phyloP scores from a whole-genome alignment of 2,888 invertebrate species.

The Gastrophysa polygoni region DNA sequence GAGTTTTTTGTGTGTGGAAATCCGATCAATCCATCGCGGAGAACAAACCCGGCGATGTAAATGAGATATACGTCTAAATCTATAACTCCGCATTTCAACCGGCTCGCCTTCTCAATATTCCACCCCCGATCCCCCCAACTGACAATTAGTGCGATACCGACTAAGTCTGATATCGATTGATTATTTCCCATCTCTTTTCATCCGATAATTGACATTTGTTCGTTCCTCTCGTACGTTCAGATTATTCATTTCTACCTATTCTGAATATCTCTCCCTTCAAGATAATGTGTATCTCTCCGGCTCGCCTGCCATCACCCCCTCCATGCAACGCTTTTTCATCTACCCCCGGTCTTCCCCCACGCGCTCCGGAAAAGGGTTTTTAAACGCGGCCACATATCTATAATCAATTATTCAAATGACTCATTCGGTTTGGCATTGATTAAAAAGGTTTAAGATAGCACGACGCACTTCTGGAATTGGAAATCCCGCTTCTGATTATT shows the following conservation, averaged over 20 bases:
- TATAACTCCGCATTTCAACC: constrained; percentile 43
- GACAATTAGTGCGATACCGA: constrained; percentile 58
- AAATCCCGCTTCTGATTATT: constrained; percentile 32
- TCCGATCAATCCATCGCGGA: constrained; percentile 37
- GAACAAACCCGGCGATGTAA: constrained; percentile 35
- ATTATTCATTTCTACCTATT: constrained; percentile 42
- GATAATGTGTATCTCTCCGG: constrained; percentile 39
- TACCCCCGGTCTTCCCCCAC: constrained; percentile 16
- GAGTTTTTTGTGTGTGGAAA: constrained; percentile 31
- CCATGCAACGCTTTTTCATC: constrained; percentile 37
- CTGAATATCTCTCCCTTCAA: constrained; percentile 39
- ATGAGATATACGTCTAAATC: constrained; percentile 34
- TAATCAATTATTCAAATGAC: constrained; percentile 50
- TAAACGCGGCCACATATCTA: constrained; percentile 47
- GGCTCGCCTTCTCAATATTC: constrained; percentile 45
- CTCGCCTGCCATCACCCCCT: constrained; percentile 29
- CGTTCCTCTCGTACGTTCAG: constrained; percentile 49
- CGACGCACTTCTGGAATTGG: constrained; percentile 28
- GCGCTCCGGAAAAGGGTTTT: constrained; percentile 44
- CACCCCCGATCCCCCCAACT: constrained; percentile 32
- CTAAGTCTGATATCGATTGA: constrained; percentile 59
- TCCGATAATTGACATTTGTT: constrained; percentile 50
- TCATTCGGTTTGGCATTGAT: constrained; percentile 42
- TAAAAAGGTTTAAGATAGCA: constrained; percentile 40
- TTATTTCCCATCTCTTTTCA: constrained; percentile 48